Evolutionary conservation across 2,113 vertebrate genomes (phyloP).

Genomic region (Bombycilla garrulus): DNA sequence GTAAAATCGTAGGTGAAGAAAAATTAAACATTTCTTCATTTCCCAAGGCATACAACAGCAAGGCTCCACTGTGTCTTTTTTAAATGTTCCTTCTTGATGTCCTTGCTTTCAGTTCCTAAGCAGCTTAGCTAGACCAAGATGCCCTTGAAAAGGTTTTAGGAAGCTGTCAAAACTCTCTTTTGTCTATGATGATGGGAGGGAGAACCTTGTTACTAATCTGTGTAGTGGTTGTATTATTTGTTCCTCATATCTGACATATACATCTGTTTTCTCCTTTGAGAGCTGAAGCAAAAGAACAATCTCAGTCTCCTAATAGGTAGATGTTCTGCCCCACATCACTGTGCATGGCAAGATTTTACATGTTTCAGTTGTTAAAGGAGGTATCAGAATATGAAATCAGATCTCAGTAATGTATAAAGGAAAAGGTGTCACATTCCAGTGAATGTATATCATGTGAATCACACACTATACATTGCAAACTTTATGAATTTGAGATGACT

Average conservation of each 20-base stretch:
- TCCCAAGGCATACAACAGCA: not conserved
- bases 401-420: not conserved
- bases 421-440: not conserved
- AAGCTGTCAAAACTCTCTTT: not conserved
- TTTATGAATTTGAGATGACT: not conserved
- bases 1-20: not conserved
- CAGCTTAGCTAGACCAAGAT: not conserved
- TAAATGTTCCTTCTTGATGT: not conserved
- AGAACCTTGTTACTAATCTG: not conserved
- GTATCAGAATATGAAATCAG: not conserved
- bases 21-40: not conserved
- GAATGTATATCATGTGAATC: not conserved
- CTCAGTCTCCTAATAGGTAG: not conserved
- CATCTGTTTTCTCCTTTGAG: not conserved
- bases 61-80: not conserved
- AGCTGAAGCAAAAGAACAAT: not conserved
- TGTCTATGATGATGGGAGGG: not conserved
- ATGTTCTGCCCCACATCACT: not conserved
- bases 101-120: not conserved
- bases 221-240: not conserved
- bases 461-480: fast-evolving
- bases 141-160: not conserved
- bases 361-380: not conserved
- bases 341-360: not conserved
- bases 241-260: not conserved